A percentile compares a stretch with the other conserved stretches of the same genome.
Conservation (phyloP, 2,113 vertebrate species). For the Lathamus discolor region DNA sequence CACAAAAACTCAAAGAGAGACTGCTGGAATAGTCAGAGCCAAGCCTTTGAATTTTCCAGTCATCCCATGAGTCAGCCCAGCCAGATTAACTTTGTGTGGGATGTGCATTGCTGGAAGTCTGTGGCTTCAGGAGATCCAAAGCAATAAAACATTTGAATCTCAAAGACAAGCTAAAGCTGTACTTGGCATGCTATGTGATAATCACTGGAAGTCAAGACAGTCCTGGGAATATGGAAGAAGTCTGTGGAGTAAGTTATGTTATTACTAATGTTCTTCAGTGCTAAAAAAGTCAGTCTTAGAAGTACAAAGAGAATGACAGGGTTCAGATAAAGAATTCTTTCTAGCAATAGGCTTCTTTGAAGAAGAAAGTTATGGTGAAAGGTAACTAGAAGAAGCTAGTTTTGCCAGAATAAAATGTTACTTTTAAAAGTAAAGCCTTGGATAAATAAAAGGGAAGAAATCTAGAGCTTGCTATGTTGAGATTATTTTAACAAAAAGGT, state of each 20-base stretch:
- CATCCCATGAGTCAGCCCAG: background rate
- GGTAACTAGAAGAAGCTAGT: background rate
- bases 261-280: background rate
- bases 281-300: background rate
- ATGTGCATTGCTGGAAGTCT: background rate
- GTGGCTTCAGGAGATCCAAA: background rate
- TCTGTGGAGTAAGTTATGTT: background rate
- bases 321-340: background rate
- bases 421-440: background rate
- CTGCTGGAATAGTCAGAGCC: background rate
- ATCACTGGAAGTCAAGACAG: background rate
- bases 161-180: background rate
- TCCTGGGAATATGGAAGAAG: background rate
- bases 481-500: background rate
- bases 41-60: background rate
- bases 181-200: background rate
- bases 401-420: background rate
- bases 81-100: background rate
- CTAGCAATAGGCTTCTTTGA: background rate
- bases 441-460: background rate
- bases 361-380: background rate
- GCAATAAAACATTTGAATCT: background rate
- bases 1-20: background rate
- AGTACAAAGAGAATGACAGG: background rate
- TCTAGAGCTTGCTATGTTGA: background rate